Base-by-base conservation (phyloP, 2,797 vertebrate species). In the Gobio occitaniae region DNA sequence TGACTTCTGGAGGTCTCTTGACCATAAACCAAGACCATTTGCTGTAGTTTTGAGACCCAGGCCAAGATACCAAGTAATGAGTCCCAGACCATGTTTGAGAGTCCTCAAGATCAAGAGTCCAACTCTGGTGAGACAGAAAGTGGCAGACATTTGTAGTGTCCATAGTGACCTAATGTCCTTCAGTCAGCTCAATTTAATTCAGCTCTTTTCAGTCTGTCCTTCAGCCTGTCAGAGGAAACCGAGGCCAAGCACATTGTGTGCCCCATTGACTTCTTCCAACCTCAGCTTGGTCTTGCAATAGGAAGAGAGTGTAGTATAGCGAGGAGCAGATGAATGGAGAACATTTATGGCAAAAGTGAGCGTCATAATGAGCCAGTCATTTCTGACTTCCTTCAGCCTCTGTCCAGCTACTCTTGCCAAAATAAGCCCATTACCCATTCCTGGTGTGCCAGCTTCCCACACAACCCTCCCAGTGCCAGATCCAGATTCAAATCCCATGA, bases 401-500 rank as follows among this genome's bases (percentile, higher is more conserved):
- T 47, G 41, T 78, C 63, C 75, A 84, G 54, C 52, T 52, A 29
- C 17, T 41, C 71, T 70, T 80, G 82, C 70, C 87, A 84, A 82
- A 78, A 83, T 68, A 25, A 84, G 29, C 29, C 80, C 66, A 80
- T 84, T 66, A 79, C 79, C 65, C 66, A 63, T 83, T 63, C 50
- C 54, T 78, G 65, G 90, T 66, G 32, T 84, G 85, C 89, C 54
- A 86, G 77, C 76, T 15, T 7, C 66, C 59, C 68, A 61, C 71
- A 83, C 71, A 84, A 50, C 69, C 79, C 69, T 83, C 63, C 81
- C 81, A 8, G 65, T 81, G 76, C 82, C 81, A 89, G 86, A 90
- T 78, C 72, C 86, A 87, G 88, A 88, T 84, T 52, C 88, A 87
- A 56, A 84, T 71, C 54, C 80, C 86, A 85, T 88, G 61, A 84